These are phyloP conservation scores for Uromys caudimaculatus DNA, from an alignment of 2,797 vertebrate genomes.

Conservation along the genomic window DNA sequence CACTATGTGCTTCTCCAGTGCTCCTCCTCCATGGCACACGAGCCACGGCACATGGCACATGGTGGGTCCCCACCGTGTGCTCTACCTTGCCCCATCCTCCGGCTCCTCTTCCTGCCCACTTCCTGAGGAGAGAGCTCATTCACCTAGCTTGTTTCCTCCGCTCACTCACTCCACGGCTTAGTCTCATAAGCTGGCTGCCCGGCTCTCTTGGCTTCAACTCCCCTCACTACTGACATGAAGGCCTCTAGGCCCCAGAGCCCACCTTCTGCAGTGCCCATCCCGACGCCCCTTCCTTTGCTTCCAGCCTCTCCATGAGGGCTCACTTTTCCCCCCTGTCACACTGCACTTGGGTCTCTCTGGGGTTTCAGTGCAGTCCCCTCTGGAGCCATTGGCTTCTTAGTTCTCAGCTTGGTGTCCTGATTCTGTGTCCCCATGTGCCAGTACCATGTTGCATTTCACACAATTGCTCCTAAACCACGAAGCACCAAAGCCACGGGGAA, in stretches of 20 bases:
- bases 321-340: not conserved
- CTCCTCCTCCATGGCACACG: not conserved
- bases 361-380: not conserved
- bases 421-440: not conserved
- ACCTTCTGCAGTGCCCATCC: not conserved
- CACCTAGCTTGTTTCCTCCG: not conserved
- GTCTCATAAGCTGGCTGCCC: not conserved
- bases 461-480: not conserved
- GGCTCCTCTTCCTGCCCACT: not conserved
- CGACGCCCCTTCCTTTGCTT: fast-evolving
- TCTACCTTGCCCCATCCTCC: not conserved
- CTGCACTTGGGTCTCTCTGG: not conserved
- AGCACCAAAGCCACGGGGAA: not conserved
- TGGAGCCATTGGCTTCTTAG: not conserved
- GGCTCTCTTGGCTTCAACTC: fast-evolving
- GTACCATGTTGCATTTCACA: not conserved
- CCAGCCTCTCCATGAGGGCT: not conserved
- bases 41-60: too few species aligned
- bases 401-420: not conserved
- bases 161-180: not conserved
- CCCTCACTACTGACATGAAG: fast-evolving
- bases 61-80: not conserved
- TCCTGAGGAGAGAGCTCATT: not conserved
- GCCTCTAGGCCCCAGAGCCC: not conserved
- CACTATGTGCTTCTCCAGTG: not conserved